Base-by-base conservation (phyloP, 2,888 invertebrate genomes). In the Tetanocera ferruginea region DNA sequence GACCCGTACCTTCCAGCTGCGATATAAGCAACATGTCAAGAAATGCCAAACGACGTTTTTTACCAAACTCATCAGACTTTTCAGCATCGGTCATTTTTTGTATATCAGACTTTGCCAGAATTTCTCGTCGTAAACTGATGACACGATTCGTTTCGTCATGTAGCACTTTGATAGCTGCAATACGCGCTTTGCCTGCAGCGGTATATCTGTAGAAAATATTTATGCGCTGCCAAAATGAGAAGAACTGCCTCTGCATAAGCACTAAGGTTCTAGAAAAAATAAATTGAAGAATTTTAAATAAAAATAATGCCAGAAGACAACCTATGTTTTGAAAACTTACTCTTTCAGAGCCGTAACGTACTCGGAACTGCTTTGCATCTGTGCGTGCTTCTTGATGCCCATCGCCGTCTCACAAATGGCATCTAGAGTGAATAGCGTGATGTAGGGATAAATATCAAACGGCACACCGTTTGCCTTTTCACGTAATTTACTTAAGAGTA, bases 351-450 rank as follows among this genome's bases (percentile, higher is more conserved):
- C 93, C 82, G 91, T 91, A 0, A 95, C 94, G 86, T 96, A 96
- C 82, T 93, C 92, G 0, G 94, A 93, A 73, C 94, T 91, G 34
- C 91, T 90, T 83, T 94, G 90, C 72, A 90, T 89, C 86, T 96
- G 96, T 0, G 95, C 95, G 85, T 94, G 91, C 5, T 95, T 91
- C 76, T 92, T 92, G 43, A 93, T 92, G 2, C 96, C 97, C 96
- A 97, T 97, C 6, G 96, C 94, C 17, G 96, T 94, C 90, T 96
- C 89, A 70, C 88, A 88, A 37, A 89, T 89, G 60, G 87, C 85
- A 74, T 89, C 89, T 81, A 89, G 80, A 2, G 89, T 87, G 75
- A 87, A 86, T 1, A 89, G 88, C 88, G 88, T 92, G 89, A 74
- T 94, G 88, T 79, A 93, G 84, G 77, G 93, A 92, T 86, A 93